Conservation (phyloP, 2,113 vertebrate genomes). For the Chaenogobius annularis region DNA sequence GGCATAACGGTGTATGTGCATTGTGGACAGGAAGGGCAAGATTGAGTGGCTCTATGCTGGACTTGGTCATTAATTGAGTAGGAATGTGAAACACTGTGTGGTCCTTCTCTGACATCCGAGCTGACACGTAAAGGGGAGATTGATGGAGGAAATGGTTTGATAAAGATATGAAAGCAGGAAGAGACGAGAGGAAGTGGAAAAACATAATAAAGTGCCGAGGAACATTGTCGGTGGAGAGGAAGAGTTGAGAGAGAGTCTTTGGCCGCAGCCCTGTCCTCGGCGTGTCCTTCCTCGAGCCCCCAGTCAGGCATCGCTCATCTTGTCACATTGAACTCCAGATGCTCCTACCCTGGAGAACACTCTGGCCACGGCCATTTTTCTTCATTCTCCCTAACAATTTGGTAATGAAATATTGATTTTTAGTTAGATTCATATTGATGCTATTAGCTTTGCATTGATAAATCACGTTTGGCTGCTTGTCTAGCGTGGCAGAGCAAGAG, state of each 20-base stretch:
- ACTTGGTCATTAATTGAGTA: conserved; percentile 78
- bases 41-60: conserved; percentile 71
- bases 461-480: conserved; percentile 94
- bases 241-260: conserved; percentile 77
- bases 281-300: conserved; percentile 93
- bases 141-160: conserved; percentile 72
- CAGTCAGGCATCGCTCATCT: conserved; percentile 97
- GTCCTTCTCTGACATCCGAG: conserved; percentile 65
- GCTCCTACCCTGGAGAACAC: conserved; percentile 96
- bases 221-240: conserved; percentile 54
- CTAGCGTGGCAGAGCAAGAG: conserved; percentile 86
- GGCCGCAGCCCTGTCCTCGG: conserved; percentile 92
- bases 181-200: conserved; percentile 54
- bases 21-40: conserved; percentile 31
- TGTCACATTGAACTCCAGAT: conserved; percentile 99
- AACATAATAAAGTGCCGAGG: conserved; percentile 68
- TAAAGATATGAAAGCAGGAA: conserved; percentile 70
- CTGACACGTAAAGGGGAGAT: conserved; percentile 70
- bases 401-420: conserved; percentile 99
- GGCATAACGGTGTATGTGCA: conserved; percentile 19
- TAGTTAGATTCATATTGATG: conserved; percentile 99
- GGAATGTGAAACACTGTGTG: conserved; percentile 74
- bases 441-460: conserved; percentile 99
- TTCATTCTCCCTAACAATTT: conserved; percentile 99
- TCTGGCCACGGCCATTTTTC: conserved; percentile 93